Base-by-base conservation (phyloP, 2,113 vertebrate species). In the Caranx melampygus region DNA sequence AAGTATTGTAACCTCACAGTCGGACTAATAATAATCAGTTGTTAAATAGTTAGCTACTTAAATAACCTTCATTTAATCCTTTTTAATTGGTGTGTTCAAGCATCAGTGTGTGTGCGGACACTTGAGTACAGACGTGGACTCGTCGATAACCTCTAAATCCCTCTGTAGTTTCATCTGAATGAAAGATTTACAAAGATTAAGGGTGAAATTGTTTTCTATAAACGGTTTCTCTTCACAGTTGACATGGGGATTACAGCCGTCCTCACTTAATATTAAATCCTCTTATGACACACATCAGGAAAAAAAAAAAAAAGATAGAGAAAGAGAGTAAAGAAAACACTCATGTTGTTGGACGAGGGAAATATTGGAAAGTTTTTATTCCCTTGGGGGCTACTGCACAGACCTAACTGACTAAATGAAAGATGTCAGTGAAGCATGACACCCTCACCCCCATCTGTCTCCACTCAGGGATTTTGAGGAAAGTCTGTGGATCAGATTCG, bases 221-320 rank as follows among this genome's bases (percentile, higher is more conserved):
- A 75, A 81, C 26, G 12, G 37, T 71, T 79, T 42, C 31, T 79
- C 61, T 67, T 59, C 15, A 44, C 74, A 74, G 72, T 83, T 33
- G 31, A 45, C 40, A 47, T 49, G 63, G 33, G 59, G 78, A 81
- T 84, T 81, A 84, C 40, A 51, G 44, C 40, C 57, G 11, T 20
- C 15, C 13, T 12, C 70, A 63, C 58, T 77, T 60, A 63, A 49
- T 11, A 18, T 51, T 37, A 66, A 87, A 87, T 87, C 85, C 82
- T 81, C 78, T 81, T 75, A 76, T 40, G 1, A 62, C 42, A 45
- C 55, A 31, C 12, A 4, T 9, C 47, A 61, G 6, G 12, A 45
- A 12, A 75, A 59, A 72, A 0, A 9, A 72, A 0, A 9, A 44
- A 26, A 26, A 26, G 26, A 26, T 26, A 26, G 26, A 26, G 26